Percentiles rank a stretch among this genome's conserved stretches.
Conservation (phyloP, 2,888 invertebrate species). For the Lochmaea capreae region DNA sequence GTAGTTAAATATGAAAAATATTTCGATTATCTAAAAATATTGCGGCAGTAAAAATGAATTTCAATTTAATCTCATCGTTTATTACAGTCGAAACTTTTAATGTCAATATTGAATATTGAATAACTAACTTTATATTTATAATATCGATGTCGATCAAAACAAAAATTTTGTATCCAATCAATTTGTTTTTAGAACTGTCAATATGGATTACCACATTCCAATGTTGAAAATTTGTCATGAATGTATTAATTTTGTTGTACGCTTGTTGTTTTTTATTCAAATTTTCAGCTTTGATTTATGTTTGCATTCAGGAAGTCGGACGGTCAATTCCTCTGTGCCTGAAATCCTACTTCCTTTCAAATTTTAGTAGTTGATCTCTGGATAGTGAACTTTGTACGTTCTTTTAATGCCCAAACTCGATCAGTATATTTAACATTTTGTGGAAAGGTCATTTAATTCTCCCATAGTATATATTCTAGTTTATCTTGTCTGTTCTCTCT, state of each 20-base stretch:
- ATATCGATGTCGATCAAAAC: not conserved
- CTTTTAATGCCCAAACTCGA: not conserved
- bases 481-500: slow-evolving; percentile 21
- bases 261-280: no score
- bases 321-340: no score
- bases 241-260: no score
- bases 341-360: no score
- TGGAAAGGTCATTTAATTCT: slow-evolving; percentile 3
- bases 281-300: no score
- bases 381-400: not conserved
- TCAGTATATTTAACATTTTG: not conserved
- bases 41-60: not conserved
- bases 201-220: not conserved
- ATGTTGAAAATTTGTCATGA: no score
- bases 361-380: no score
- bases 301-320: no score
- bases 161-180: not conserved
- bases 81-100: not conserved
- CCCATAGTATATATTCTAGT: not conserved
- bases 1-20: not conserved
- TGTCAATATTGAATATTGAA: not conserved
- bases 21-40: not conserved
- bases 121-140: not conserved
- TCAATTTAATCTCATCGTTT: not conserved
- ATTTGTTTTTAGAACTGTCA: not conserved